Base-by-base conservation (phyloP, 2,797 vertebrate genomes). In the Sebastes oblongus region DNA sequence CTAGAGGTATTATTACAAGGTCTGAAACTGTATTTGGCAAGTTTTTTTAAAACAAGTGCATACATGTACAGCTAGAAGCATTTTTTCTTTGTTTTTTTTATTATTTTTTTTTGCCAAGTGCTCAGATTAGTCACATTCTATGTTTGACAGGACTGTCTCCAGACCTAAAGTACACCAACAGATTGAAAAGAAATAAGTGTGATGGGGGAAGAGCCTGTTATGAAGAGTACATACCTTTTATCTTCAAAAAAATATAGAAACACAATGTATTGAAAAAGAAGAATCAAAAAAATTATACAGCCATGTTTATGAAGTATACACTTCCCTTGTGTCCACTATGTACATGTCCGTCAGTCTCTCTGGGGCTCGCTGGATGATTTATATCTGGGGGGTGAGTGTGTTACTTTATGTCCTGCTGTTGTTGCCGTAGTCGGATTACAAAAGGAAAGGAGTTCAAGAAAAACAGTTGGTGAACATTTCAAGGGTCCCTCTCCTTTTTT, bases 11-110 rank as follows among this genome's bases (percentile, higher is more conserved):
- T 97, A 97, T 96, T 95, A 97, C 97, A 97, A 97, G 89, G 95
- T 97, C 97, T 97, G 95, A 98, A 97, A 97, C 95, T 98, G 97
- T 98, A 98, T 98, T 98, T 98, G 97, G 97, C 97, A 96, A 96
- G 95, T 91, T 93, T 77, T 68, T n/a, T 6, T 79, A 64, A 88
- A 97, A 96, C 96, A 97, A 98, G 97, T 98, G 97, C 97, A 97
- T 96, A 97, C 96, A 97, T 96, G 96, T 97, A 98, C 97, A 97
- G 96, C 96, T 97, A 97, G 91, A 97, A 98, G 97, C 97, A 94
- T 95, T 96, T 97, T 93, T 93, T 68, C 42, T 60, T 70, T 32
- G 7, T 18, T 78, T 66, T 42, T 93, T 75, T 66, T 84, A 30
- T 66, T 65, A 6, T 29, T 60, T 81, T 82, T 82, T 84, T 86